Percentiles rank a stretch among this genome's conserved stretches.
These are phyloP conservation scores for Clarias laeviceps DNA, from an alignment of 2,797 vertebrate genomes.

Conservation along the genomic window DNA sequence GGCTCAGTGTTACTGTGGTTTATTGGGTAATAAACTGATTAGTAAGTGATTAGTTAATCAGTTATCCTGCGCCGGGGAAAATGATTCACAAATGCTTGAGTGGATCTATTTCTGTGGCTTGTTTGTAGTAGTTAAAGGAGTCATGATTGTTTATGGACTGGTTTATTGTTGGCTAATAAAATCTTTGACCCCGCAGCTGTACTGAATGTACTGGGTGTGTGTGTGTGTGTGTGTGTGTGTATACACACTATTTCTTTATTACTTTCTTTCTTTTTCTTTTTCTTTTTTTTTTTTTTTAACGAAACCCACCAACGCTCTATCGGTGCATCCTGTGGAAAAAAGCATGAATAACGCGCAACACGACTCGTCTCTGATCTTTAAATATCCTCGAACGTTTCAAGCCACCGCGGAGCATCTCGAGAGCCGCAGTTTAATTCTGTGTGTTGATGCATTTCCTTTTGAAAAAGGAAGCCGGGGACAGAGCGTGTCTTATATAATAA, in stretches of 20 bases:
- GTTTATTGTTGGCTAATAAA: constrained; percentile 57
- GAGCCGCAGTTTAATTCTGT: too few relatives aligned
- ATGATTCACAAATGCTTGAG: not conserved
- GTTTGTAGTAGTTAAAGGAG: not conserved
- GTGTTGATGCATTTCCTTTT: not conserved
- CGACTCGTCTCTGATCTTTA: not conserved
- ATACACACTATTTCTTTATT: not conserved
- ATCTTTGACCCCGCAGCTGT: constrained; percentile 41
- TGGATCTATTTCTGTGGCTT: not conserved
- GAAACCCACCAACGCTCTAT: not conserved
- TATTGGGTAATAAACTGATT: not conserved
- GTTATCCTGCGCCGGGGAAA: not conserved
- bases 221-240: constrained; percentile 2
- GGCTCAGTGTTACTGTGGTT: not conserved
- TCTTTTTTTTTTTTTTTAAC: not conserved
- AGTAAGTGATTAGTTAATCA: not conserved
- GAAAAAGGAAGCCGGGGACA: not conserved
- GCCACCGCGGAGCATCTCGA: not conserved
- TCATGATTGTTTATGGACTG: constrained; percentile 55
- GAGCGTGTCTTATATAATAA: not conserved
- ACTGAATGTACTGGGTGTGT: constrained; percentile 8
- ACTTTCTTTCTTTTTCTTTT: not conserved
- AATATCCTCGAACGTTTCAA: not conserved
- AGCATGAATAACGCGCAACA: not conserved
- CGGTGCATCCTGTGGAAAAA: not conserved